Evolutionary conservation across 2,888 invertebrate genomes (phyloP), one percentile per base, ranked within the genome.

Genomic region (Drosophila lacicola): DNA sequence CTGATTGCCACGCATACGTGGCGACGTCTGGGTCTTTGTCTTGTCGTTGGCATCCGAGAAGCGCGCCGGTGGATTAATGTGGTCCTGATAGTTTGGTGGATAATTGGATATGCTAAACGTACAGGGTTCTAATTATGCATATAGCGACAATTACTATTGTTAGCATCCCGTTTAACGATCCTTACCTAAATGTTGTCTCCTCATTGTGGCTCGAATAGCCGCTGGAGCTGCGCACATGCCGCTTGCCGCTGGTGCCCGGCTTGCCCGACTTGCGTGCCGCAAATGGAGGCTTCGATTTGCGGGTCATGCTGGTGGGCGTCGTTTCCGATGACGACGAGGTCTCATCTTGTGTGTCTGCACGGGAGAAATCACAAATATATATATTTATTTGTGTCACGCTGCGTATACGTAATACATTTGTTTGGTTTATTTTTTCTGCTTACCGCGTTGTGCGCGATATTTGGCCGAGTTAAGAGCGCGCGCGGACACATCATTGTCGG

Each of bases 171-270:
- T 45, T 19, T 8, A 0, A 29, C 29, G 29, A 36, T 29, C 71
- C 86, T 90, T 91, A 95, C 95, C 95, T 95, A 94, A 96, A 96
- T 60, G 96, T 96, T 69, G 96, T 96, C 92, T 96, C 96, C 92
- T 96, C 96, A 91, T 96, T 96, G 93, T 96, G 96, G 93, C 96
- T 96, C 80, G 96, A 96, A 91, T 96, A 96, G 46, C 96, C 96
- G 91, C 96, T 96, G 84, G 96, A 96, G 80, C 96, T 96, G 74
- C 96, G 94, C 70, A 96, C 96, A 90, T 96, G 96, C 3, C 96
- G 92, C 91, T 96, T 96, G 78, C 92, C 92, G 71, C 95, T 94
- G 8, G 93, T 92, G 44, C 94, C 94, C 33, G 93, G 92, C 83
- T 94, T 94, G 14, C 94, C 94, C 3, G 94, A 93, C 90, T 96